Base-by-base conservation (phyloP, 2,797 vertebrate genomes). In the Argya squamiceps region DNA sequence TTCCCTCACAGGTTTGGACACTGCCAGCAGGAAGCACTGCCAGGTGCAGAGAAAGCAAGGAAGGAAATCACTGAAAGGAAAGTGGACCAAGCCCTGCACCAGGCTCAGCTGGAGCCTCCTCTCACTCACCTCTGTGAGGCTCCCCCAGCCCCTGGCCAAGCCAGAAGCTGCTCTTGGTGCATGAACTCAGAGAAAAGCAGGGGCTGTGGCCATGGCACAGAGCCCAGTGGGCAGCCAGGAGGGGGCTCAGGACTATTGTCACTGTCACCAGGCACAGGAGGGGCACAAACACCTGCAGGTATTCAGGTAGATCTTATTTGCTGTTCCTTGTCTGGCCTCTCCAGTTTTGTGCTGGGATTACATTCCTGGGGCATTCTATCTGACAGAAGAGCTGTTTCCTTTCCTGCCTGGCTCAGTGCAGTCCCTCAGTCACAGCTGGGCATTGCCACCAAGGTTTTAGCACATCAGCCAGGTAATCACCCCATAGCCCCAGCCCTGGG, bases 61-160 rank as follows among this genome's bases (percentile, higher is more conserved):
- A 93, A 95, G 77, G 92, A 95, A 95, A 87, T 44, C 29, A 30
- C 83, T 26, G 15, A 60, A 59, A 74, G 34, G 36, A 83, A 91
- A 78, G n/a, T 21, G 30, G 52, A 17, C 29, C 55, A 30, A 92
- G 52, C 18, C 49, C 85, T 65, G 67, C 32, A 56, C 23, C 65
- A n/a, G 78, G 89, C 59, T 84, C 27, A 29, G 32, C 37, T 34
- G 32, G 60, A 50, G 14, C 76, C 62, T 41, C 59, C 47, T 24
- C 55, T 58, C 86, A 8, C 39, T 6, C 77, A 76, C 58, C 84
- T 94, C 62, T 34, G 60, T 8, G 1, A 58, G 65, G 50, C 75
- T 26, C 21, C 29, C 74, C 41, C 60, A 89, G 59, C 62, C 49
- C 44, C 44, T 24, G 18, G 60, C 88, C 65, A 37, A 77, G 79